These are phyloP conservation scores for Apomyelois bistriatella DNA, from an alignment of 2,888 invertebrate genomes.

Conservation along the genomic window DNA sequence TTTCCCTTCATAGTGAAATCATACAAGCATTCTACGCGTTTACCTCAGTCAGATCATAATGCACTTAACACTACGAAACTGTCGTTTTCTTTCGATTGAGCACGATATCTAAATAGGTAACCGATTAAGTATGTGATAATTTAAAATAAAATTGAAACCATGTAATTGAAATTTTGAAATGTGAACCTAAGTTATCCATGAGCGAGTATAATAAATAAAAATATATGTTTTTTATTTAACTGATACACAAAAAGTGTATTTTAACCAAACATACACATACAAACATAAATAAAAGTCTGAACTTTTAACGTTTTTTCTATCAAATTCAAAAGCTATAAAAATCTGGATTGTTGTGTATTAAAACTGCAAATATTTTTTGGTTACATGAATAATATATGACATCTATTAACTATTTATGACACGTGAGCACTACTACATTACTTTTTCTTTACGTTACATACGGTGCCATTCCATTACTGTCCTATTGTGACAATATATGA, in stretches of 20 bases:
- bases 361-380: neutral
- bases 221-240: neutral
- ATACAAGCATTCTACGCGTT: conserved; percentile 50
- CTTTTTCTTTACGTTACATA: conserved; percentile 19
- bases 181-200: no score
- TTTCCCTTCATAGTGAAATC: conserved; percentile 45
- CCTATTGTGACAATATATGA: conserved; percentile 19
- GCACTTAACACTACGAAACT: conserved; percentile 53
- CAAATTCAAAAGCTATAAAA: neutral
- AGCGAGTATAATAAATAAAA: no score
- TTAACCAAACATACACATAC: no score
- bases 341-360: neutral
- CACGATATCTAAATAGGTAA: conserved; percentile 27
- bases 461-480: conserved; percentile 23
- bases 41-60: conserved; percentile 64
- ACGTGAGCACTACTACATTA: conserved; percentile 29
- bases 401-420: conserved; percentile 24
- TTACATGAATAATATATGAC: conserved; percentile 16
- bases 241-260: no score
- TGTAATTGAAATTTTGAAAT: neutral
- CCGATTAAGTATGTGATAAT: conserved; percentile 8
- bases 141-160: neutral
- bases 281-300: no score
- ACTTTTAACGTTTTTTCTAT: no score
- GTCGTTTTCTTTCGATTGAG: conserved; percentile 44